Evolutionary conservation across 1,140 invertebrate genomes (phyloP), one percentile per base, ranked within the genome.

Genomic region (Magallana angulata): DNA sequence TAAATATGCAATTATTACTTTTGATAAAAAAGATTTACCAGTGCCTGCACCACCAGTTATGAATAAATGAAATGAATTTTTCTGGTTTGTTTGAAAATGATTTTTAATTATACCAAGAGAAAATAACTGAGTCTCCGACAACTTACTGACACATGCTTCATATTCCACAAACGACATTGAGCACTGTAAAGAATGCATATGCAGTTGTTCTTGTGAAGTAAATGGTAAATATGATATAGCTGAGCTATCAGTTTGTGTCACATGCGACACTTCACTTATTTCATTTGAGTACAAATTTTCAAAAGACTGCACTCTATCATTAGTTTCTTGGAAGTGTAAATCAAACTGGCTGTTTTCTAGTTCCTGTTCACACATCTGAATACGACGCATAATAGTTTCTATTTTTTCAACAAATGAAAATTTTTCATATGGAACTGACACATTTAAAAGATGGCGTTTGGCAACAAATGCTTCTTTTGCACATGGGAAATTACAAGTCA

Each of bases 41-140:
- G 85, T 85, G 4, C 89, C 89, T 60, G 89, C 89, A 57, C 89
- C 87, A 85, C 89, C 89, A 76, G 89, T 86, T n/a, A 90, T 71
- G 18, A 88, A 88, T 57, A 88, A 84, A 84, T 86, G 82, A 11
- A 88, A 48, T 3, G 71, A 24, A n/a, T 24, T 24, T 24, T 24
- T 30, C 30, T 68, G 16, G 36, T 56, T 56, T 48, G 14, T 60
- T 68, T 59, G 36, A 14, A 24, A 81, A 16, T 62, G 56, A 81
- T 68, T 12, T 58, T n/a, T 48, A 12, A 86, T 82, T 30, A 56
- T 59, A 16, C 88, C 5, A 16, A 89, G 68, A 24, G n/a, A 36
- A 30, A 57, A 60, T 16, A 56, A 7, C 30, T 84, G 85, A 11
- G 30, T 85, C 4, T 2, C 18, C 80, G 84, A 57, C 4, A 90